Evolutionary conservation across 2,888 invertebrate genomes (phyloP), one percentile per base, ranked within the genome.

Genomic region (Athalia cordata): DNA sequence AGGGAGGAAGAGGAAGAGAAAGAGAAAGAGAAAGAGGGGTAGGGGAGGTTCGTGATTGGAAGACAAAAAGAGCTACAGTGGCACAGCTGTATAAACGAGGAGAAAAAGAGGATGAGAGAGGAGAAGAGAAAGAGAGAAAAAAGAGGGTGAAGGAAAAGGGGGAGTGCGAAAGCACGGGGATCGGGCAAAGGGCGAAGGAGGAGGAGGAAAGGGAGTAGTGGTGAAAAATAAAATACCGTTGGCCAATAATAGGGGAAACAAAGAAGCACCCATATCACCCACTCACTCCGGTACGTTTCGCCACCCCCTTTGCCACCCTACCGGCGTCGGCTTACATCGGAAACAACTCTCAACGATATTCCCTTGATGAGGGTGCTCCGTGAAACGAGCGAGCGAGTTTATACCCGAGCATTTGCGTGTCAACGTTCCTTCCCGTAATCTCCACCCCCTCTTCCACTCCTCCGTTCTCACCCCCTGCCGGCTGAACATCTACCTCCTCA

Each of bases 181-280:
- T n/a, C 15, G 59, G 29, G 65, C 64, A 43, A 62, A 29, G 29
- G 43, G 11, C 47, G 80, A 61, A 77, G 75, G 74, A 52, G 11
- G 77, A 65, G 65, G 66, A 43, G 65, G 52, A 43, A 62, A 29
- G 29, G 43, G 11, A n/a, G 80, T 61, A 77, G 75, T 62, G 55
- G 11, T 72, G 70, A 59, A 72, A 50, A 68, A 74, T 57, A 49
- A 49, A 75, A 80, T 81, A 81, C 78, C 78, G 2, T 29, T 80
- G 74, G 81, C 81, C 80, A 81, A 80, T 80, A 74, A 64, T 75
- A 57, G 77, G 64, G 52, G 65, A 80, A 78, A 61, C 68, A 57
- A 75, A 77, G 67, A 68, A 49, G 72, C 75, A 65, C 57, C 76
- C 29, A 29, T 29, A 29, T 29, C 29, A 29, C 29, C 29, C 29